phyloP scores from a whole-genome alignment of 2,888 invertebrate genomes.

The Eupithecia subumbrata region DNA sequence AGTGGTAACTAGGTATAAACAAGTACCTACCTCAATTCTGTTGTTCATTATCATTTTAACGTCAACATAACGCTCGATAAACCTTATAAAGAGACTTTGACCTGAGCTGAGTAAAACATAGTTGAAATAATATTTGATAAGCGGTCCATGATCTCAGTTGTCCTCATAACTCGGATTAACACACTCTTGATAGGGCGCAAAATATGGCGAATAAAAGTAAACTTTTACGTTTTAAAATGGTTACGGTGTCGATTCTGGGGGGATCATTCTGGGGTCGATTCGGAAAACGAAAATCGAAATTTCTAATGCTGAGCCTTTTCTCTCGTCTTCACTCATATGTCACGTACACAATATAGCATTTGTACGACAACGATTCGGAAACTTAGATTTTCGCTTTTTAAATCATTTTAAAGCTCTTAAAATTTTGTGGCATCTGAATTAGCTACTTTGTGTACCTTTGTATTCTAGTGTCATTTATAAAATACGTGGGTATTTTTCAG shows the following conservation, averaged over 20 bases:
- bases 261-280: no score
- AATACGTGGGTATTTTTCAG: conserved; percentile 21
- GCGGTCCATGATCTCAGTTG: conserved; percentile 5
- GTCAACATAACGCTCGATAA: neutral
- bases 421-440: neutral
- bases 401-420: neutral
- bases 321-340: no score
- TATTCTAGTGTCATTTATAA: neutral
- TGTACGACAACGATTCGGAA: neutral
- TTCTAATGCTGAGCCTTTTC: neutral
- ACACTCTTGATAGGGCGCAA: neutral
- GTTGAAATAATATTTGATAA: conserved; percentile 8
- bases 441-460: neutral
- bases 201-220: conserved; percentile 23
- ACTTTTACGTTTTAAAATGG: conserved; percentile 1
- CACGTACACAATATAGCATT: neutral
- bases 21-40: neutral
- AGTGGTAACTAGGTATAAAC: neutral
- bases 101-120: conserved; percentile 12
- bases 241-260: neutral
- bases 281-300: neutral
- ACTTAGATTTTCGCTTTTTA: neutral
- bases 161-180: neutral
- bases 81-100: conserved; percentile 9
- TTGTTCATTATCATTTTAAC: neutral